These are phyloP conservation scores for Adelognathus sp. DNA, from an alignment of 2,888 invertebrate genomes.

Conservation along the genomic window DNA sequence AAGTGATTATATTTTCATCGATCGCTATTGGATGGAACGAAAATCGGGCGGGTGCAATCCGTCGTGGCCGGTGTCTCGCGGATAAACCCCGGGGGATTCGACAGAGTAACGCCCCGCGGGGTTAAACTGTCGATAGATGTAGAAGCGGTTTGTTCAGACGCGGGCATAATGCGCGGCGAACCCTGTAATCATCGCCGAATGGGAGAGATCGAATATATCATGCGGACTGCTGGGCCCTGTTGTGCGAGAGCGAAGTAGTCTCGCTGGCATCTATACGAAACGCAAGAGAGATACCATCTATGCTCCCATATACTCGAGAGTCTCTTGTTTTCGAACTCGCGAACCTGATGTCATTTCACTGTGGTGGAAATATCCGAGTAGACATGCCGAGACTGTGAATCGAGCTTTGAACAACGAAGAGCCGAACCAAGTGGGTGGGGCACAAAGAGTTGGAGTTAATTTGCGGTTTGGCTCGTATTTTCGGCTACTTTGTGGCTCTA, in stretches of 20 bases:
- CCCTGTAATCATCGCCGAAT: slow-evolving; percentile 77
- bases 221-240: slow-evolving; percentile 34
- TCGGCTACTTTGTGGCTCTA: slow-evolving; percentile 72
- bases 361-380: no score
- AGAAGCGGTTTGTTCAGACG: slow-evolving; percentile 79
- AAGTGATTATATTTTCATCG: not conserved
- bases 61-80: not conserved
- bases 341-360: no score
- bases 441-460: slow-evolving; percentile 64
- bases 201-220: slow-evolving; percentile 76
- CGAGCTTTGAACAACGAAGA: slow-evolving; percentile 16
- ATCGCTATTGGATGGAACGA: not conserved
- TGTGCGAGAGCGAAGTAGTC: slow-evolving; percentile 37
- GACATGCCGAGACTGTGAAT: not conserved
- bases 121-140: slow-evolving; percentile 77
- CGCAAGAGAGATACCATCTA: not conserved
- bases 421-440: slow-evolving; percentile 58
- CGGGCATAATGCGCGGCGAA: slow-evolving; percentile 74
- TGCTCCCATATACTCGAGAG: slow-evolving; percentile 3
- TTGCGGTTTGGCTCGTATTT: slow-evolving; percentile 68
- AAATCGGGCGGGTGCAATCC: not conserved
- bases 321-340: not conserved
- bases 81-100: slow-evolving; percentile 36
- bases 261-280: slow-evolving; percentile 23
- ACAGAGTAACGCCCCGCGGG: slow-evolving; percentile 66